Evolutionary conservation across 2,888 invertebrate genomes (phyloP), one percentile per base, ranked within the genome.

Genomic region (Eulithis testata): DNA sequence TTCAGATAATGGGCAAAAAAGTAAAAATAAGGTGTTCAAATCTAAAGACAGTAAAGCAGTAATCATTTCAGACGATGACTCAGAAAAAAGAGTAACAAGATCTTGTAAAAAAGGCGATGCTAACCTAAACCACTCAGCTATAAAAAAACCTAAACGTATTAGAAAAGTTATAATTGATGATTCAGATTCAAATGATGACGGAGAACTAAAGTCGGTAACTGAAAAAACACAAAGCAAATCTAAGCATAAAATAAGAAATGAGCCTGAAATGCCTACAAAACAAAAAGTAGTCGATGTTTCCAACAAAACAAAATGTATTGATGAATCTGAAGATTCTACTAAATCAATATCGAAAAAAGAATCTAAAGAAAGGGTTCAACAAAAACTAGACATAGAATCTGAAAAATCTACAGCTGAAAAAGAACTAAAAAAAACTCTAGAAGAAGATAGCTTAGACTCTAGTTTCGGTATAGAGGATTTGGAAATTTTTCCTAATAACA

Each of bases 401-500:
- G 51, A 44, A 52, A 21, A 21, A 45, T 31, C 45, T 3, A 55
- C 53, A 9, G 56, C 62, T 45, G 52, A 51, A 37, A 66, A 44
- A 65, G 56, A 43, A 57, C 58, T 53, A 37, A 60, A 51, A 49
- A 67, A 67, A 49, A 62, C 60, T 53, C 51, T 63, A 37, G 68
- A 65, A 60, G 65, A 60, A 27, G 67, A 67, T 5, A 51, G 60
- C 37, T 65, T 60, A 50, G 63, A 81, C 69, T 71, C 79, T 44
- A 84, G 74, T 69, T 88, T 87, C 75, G 82, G 73, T n/a, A 76
- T 87, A 11, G 86, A 85, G 53, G 89, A 90, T 60, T 67, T 89
- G 47, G 90, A 87, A 74, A 82, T 89, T 63, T 90, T 91, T 81
- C 64, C 86, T 45, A 91, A 90, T 70, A 89, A 83, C 72, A 76